Evolutionary conservation across 2,888 invertebrate species (phyloP).

Genomic region (Pasiphila rectangulata): DNA sequence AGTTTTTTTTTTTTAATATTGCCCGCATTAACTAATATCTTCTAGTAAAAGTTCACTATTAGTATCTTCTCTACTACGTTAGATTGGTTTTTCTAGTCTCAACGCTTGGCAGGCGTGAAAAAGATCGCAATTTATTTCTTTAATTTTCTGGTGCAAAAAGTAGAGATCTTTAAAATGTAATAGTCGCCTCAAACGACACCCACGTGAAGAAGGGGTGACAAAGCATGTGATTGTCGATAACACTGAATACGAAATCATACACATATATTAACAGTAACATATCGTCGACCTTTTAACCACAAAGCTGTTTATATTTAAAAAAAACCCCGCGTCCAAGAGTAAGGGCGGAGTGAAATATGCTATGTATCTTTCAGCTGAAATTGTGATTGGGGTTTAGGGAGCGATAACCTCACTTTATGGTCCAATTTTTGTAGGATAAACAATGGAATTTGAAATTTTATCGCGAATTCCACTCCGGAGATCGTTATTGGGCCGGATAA

Average conservation of each 20-base stretch:
- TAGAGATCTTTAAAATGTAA: no score
- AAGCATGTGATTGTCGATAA: constrained; percentile 2
- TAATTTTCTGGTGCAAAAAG: no score
- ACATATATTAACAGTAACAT: constrained; percentile 54
- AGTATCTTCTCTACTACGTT: no score
- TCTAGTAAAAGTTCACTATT: no score
- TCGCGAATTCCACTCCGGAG: constrained; percentile 39
- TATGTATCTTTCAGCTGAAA: constrained; percentile 64
- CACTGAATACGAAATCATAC: constrained; percentile 39
- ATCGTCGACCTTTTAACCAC: constrained; percentile 61
- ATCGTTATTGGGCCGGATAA: constrained; percentile 35
- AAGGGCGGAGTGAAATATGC: constrained; percentile 58
- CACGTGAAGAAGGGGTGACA: background rate
- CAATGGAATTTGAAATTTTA: constrained; percentile 71
- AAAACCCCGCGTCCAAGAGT: constrained; percentile 36
- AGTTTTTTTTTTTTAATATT: no score
- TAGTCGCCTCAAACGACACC: no score
- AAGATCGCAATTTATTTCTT: no score
- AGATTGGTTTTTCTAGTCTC: no score
- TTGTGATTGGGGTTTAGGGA: constrained; percentile 74
- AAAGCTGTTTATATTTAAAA: constrained; percentile 51
- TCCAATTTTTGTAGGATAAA: constrained; percentile 73
- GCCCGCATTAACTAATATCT: no score
- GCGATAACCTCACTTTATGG: constrained; percentile 71
- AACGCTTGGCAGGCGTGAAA: no score